Evolutionary conservation across 64 coral and sea anemone species (phyloP).

Genomic region (Dendrophyllia cribrosa): DNA sequence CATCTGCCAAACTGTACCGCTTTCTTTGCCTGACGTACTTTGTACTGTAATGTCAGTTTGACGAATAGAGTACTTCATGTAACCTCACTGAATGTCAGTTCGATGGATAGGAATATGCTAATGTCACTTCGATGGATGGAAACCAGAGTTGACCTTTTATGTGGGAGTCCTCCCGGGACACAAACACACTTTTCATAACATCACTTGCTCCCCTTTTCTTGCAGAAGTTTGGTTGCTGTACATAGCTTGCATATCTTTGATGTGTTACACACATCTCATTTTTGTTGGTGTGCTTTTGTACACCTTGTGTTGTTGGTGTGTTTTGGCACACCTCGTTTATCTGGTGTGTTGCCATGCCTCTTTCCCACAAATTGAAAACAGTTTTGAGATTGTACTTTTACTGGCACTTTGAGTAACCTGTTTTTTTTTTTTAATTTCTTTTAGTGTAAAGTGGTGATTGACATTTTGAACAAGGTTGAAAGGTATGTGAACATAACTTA

Average conservation of each 20-base stretch:
- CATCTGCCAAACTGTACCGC: too few species aligned
- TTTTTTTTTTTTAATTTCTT: slow-evolving; percentile 36
- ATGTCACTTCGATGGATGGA: too few species aligned
- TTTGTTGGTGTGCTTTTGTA: slow-evolving; percentile 50
- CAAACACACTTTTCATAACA: not conserved
- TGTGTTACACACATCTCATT: slow-evolving; percentile 50
- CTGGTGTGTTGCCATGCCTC: slow-evolving; percentile 16
- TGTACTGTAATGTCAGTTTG: too few species aligned
- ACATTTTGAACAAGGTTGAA: slow-evolving; percentile 20
- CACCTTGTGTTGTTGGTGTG: slow-evolving; percentile 37
- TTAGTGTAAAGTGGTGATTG: slow-evolving; percentile 45
- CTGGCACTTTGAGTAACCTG: slow-evolving; percentile 21
- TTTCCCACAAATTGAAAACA: slow-evolving; percentile 7
- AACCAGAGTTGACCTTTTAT: too few species aligned
- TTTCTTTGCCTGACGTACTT: too few species aligned
- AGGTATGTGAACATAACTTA: slow-evolving; percentile 8
- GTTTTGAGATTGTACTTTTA: not conserved
- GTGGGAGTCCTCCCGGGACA: too few species aligned
- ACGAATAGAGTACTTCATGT: too few species aligned
- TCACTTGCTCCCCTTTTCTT: slow-evolving; percentile 39
- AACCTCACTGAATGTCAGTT: too few species aligned
- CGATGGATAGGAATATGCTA: too few species aligned
- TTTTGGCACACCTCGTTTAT: not conserved
- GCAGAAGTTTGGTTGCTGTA: slow-evolving; percentile 41
- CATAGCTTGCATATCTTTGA: slow-evolving; percentile 29